Percentiles rank a stretch among this genome's conserved stretches.
These are phyloP conservation scores for Bovichtus diacanthus DNA, from an alignment of 2,797 vertebrate genomes.

Conservation along the genomic window DNA sequence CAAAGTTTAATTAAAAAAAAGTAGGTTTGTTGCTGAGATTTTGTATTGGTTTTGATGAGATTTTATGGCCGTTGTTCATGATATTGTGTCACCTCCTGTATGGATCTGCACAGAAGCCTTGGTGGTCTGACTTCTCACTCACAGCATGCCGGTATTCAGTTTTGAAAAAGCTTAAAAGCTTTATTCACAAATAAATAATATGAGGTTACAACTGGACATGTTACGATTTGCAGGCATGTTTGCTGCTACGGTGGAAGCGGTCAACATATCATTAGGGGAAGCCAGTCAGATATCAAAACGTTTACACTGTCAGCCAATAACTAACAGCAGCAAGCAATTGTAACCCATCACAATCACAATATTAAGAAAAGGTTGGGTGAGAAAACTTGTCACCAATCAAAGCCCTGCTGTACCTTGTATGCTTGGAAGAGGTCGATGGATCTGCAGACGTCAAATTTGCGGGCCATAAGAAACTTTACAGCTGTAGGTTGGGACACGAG, in stretches of 20 bases:
- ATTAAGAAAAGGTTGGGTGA: neutral
- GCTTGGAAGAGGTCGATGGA: conserved; percentile 89
- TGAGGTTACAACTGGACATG: conserved; percentile 2
- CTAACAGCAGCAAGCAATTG: neutral
- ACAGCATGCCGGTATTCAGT: neutral
- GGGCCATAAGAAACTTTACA: conserved; percentile 90
- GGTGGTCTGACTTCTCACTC: neutral
- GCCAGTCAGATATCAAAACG: neutral
- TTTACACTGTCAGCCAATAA: neutral
- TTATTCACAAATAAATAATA: too few species aligned
- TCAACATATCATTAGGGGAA: neutral
- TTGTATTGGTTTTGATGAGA: neutral
- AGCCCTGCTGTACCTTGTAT: conserved; percentile 83
- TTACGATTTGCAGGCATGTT: neutral
- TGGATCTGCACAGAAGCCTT: neutral
- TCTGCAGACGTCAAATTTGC: conserved; percentile 89
- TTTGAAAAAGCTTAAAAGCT: too few species aligned
- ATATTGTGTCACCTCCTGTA: neutral
- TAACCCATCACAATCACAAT: neutral
- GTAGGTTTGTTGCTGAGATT: neutral
- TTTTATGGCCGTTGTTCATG: neutral
- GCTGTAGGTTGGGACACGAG: conserved; percentile 88
- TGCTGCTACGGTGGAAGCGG: neutral
- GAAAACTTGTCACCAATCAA: neutral
- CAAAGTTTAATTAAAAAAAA: neutral